These are phyloP conservation scores for Hemichromis elongatus DNA, from an alignment of 2,113 vertebrate genomes.

Conservation along the genomic window DNA sequence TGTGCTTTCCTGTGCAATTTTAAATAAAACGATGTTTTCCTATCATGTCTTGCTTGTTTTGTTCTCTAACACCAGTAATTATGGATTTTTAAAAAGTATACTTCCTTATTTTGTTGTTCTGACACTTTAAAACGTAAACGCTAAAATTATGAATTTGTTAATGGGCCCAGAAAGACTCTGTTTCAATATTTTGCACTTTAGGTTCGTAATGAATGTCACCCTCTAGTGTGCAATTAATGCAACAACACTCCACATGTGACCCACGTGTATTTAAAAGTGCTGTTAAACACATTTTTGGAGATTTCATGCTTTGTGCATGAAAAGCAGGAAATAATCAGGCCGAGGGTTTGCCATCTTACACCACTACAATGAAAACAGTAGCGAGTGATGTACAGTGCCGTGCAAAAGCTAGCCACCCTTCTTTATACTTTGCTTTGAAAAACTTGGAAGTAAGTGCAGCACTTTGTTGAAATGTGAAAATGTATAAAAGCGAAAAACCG, in stretches of 20 bases:
- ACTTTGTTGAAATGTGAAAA: background rate
- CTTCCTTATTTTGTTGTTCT: background rate
- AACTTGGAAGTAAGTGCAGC: background rate
- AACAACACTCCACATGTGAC: background rate
- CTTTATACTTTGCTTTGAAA: background rate
- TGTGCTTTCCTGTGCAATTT: background rate
- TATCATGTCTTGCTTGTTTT: background rate
- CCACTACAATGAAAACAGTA: background rate
- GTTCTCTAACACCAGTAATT: background rate
- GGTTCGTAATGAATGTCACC: background rate
- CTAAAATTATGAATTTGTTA: background rate
- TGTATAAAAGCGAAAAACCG: background rate
- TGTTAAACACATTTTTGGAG: background rate
- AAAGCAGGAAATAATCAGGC: background rate
- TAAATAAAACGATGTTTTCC: background rate
- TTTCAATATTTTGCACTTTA: background rate
- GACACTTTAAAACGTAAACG: background rate
- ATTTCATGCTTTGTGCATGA: background rate
- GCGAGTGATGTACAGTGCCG: background rate
- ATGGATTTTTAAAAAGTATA: background rate
- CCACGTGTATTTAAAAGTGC: background rate
- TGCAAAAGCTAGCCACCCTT: background rate
- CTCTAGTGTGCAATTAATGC: conserved; percentile 10
- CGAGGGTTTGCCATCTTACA: background rate
- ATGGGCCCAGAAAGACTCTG: background rate